Evolutionary conservation across 2,113 vertebrate genomes (phyloP).

Genomic region (Trichechus manatus): DNA sequence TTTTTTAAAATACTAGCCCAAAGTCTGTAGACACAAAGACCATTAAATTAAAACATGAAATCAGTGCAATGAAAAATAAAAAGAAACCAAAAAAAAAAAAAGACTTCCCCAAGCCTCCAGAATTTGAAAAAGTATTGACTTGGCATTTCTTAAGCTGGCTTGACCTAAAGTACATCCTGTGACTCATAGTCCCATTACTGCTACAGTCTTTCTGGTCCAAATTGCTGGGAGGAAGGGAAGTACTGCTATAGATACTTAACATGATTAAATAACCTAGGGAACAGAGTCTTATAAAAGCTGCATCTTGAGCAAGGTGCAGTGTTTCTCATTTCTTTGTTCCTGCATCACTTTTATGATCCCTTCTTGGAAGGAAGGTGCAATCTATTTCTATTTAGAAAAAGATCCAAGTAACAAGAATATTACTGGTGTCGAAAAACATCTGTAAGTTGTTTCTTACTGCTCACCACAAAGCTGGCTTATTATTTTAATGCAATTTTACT

Average conservation of each 20-base stretch:
- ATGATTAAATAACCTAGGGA: not conserved
- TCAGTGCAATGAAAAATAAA: constrained; percentile 28
- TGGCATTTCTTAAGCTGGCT: not conserved
- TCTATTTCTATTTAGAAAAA: constrained; percentile 41
- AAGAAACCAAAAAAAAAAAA: not conserved
- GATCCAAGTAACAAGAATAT: constrained; percentile 8
- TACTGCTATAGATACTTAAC: not conserved
- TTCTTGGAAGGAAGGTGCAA: constrained; percentile 53
- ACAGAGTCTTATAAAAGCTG: constrained; percentile 37
- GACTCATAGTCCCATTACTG: constrained; percentile 53
- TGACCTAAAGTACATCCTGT: constrained; percentile 57
- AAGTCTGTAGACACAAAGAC: not conserved
- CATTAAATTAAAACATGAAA: constrained; percentile 39
- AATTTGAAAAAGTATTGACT: not conserved
- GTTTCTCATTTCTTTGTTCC: constrained; percentile 36
- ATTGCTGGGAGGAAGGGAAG: constrained; percentile 59
- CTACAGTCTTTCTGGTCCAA: constrained; percentile 32
- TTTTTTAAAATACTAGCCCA: not conserved
- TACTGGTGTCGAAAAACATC: not conserved
- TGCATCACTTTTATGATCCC: constrained; percentile 46
- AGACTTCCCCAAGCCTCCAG: not conserved
- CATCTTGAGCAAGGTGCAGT: not conserved
- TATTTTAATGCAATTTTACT: not conserved
- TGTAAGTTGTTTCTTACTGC: not conserved
- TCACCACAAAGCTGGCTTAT: not conserved